Conservation (phyloP, 2,113 vertebrate species). For the Macquaria ambigua region DNA sequence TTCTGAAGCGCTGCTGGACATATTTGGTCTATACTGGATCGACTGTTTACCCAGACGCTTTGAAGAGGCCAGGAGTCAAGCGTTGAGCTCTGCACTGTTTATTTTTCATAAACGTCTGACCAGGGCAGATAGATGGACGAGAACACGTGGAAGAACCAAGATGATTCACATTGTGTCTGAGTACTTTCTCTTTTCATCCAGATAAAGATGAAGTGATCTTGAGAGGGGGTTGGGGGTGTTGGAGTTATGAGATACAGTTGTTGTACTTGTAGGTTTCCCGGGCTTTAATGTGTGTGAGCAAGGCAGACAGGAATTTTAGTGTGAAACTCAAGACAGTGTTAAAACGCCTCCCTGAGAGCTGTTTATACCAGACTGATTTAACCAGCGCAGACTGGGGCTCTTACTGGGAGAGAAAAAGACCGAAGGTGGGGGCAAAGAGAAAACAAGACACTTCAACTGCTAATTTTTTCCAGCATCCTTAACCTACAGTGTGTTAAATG, state of each 20-base stretch:
- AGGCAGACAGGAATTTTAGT: background rate
- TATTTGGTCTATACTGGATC: conserved; percentile 19
- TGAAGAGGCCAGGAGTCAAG: conserved; percentile 50
- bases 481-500: background rate
- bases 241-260: background rate
- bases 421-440: background rate
- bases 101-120: conserved; percentile 58
- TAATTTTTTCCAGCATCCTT: background rate
- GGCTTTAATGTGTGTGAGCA: background rate
- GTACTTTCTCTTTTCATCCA: conserved; percentile 6
- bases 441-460: background rate
- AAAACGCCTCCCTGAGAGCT: background rate
- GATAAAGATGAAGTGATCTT: background rate
- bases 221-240: background rate
- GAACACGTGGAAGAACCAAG: background rate
- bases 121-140: background rate
- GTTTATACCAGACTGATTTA: conserved; percentile 25
- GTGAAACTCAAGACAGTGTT: conserved; percentile 27
- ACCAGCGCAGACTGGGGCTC: background rate
- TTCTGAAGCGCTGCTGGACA: background rate
- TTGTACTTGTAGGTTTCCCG: background rate
- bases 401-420: background rate
- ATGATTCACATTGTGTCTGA: background rate
- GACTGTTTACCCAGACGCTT: conserved; percentile 37
- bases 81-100: conserved; percentile 42